Base-by-base conservation (phyloP, 23 tunicate species). In the Styela plicata region DNA sequence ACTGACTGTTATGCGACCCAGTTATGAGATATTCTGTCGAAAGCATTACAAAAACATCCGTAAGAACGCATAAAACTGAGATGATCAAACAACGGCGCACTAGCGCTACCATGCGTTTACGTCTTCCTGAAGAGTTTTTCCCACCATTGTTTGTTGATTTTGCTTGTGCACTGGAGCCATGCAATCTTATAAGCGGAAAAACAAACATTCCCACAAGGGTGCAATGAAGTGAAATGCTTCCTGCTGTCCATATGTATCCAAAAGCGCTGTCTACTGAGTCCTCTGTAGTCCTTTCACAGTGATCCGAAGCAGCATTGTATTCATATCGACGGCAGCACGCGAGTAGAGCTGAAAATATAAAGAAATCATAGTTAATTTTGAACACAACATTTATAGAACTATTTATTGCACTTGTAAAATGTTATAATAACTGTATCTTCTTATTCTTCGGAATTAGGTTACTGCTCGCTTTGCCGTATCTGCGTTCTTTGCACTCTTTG, bases 81-180 rank as follows among this genome's bases (percentile, higher is more conserved):
- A 76, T 22, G n/a, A 76, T 53, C 66, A 76, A 57, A 53, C 81
- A 76, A 24, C 81, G 64, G 16, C 81, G 64, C 13, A 76, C 66
- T 25, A 76, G 81, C 53, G 81, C 64, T 26, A 76, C 22, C 81
- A 76, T 21, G 31, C 81, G 81, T 34, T 32, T 71, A 3, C 34
- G 77, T 3, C 36, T 28, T 3, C 34, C 36, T 29, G 32, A 28
- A 3, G 32, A 18, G 34, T 16, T 16, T 71, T 30, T 34, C 17
- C 36, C 34, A n/a, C n/a, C n/a, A 3, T 26, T 33, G 13, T 71
- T n/a, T 31, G 77, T 3, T 32, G 34, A 3, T 17, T 71, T 71
- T 17, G 3, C 34, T 31, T 28, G 3, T 16, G 77, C 77, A 13
- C 57, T 44, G 57, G 7, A 5, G 57, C 57, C 13, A 5, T 44